Base-by-base conservation (phyloP, 2,888 invertebrate genomes). In the Drosophila mettleri region DNA sequence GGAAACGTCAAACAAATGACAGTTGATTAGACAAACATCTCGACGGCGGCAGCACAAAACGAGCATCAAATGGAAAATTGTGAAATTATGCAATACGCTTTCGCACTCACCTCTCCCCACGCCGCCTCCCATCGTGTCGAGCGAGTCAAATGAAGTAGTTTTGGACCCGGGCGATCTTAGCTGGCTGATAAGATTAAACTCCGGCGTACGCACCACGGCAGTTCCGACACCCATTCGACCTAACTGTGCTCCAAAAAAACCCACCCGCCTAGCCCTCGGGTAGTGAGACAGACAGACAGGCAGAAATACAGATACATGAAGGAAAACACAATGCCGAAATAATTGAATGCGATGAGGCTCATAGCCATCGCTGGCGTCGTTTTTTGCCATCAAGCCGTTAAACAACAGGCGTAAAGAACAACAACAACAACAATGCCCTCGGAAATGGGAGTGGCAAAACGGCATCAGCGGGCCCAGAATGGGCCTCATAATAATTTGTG, bases 1-100 rank as follows among this genome's bases (percentile, higher is more conserved):
- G 90, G 90, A 91, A 89, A 89, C 86, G 89, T 89, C 90, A 90
- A 89, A 89, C 91, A 91, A 90, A 91, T 91, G 91, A 91, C 91
- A 90, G 89, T 89, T 91, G 91, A 91, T 90, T 90, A 90, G 91
- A 90, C 90, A 90, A 90, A 90, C 86, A 90, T 90, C 90, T 90
- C 85, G 85, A 82, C 88, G 89, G 84, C 88, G 78, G 78, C 69
- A 71, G 63, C 74, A 81, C 84, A 76, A 87, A 87, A 87, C 86
- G 84, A 90, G 89, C 91, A 91, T 89, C 87, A 87, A 89, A 89
- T 90, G 91, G 91, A 91, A 90, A 90, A 91, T 90, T 91, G 89
- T 89, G 86, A 90, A 90, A 90, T 90, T 90, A 90, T 90, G 91
- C 91, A 90, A 90, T 90, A 83, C 88, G 83, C 88, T 76, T 72